Base-by-base conservation (phyloP, 2,113 vertebrate species). In the Neotoma lepida region DNA sequence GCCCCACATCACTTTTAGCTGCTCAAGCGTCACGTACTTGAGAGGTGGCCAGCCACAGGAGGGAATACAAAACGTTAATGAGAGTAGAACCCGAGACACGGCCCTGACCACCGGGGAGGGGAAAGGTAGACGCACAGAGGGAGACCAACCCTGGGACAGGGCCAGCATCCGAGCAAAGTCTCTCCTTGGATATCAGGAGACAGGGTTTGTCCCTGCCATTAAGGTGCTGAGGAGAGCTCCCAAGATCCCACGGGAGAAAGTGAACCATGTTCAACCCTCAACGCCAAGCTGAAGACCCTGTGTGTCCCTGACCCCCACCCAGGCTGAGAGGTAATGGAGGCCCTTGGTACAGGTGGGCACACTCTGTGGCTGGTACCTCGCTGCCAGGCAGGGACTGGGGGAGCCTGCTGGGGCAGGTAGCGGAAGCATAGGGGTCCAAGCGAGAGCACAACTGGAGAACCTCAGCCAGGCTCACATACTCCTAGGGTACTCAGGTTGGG, bases 11-110 rank as follows among this genome's bases (percentile, higher is more conserved):
- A 98, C 98, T 30, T 98, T 99, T 95, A 99, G 98, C 97, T 99
- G 99, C 97, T 99, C 99, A 97, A 99, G 92, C 4, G 99, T 99
- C 98, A 99, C 97, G 56, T 99, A 99, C 97, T 99, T 98, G 98
- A 98, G 98, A 95, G 92, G 97, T 95, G 97, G 95, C 64, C 89
- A 8, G 95, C 87, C 51, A 74, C 28, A 41, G 86, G 88, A 95
- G 84, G 96, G 90, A 96, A 97, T 51, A 93, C 61, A 73, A 96
- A 61, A 96, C 56, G 92, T 95, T 94, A 96, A 93, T 61, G 68
- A 71, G 26, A 30, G 81, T 63, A 86, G 41, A 80, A 94, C 68
- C 51, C 76, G 41, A 71, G 64, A 90, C n/a, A 17, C 3, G 46
- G 81, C 78, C 77, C 90, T 92, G 85, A 39, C 86, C 80, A 35